Conservation (phyloP, 2,113 vertebrate genomes). For the Hystrix brachyura region DNA sequence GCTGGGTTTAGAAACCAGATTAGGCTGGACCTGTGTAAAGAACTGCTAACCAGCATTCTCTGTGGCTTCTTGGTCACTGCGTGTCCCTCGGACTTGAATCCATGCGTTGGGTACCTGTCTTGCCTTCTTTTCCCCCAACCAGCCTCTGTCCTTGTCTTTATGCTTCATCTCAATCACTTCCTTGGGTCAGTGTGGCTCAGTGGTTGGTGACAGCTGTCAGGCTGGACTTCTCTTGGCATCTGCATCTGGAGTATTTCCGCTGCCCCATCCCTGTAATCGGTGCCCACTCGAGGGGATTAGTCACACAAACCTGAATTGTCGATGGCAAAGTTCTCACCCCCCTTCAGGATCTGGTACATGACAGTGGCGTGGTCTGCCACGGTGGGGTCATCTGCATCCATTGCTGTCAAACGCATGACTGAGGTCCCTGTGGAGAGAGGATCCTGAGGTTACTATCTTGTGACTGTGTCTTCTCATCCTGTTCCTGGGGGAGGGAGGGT, state of each 20-base stretch:
- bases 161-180: fast-evolving
- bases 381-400: constrained; percentile 95
- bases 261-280: neutral
- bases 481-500: neutral
- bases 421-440: constrained; percentile 88
- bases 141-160: neutral
- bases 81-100: neutral
- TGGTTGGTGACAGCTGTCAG: neutral
- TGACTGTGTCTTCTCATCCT: neutral
- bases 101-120: neutral
- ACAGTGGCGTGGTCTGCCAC: constrained; percentile 91
- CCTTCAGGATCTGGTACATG: constrained; percentile 89
- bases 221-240: neutral
- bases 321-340: constrained; percentile 91
- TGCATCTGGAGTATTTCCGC: neutral
- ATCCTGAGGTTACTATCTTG: neutral
- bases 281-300: neutral
- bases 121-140: neutral
- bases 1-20: neutral
- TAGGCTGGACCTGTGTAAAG: neutral
- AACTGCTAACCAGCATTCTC: neutral
- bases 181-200: neutral
- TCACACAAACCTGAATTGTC: constrained; percentile 88
- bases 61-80: neutral
- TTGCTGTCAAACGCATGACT: constrained; percentile 91